Evolutionary conservation across 2,113 vertebrate species (phyloP).

Genomic region (Elachura formosa): DNA sequence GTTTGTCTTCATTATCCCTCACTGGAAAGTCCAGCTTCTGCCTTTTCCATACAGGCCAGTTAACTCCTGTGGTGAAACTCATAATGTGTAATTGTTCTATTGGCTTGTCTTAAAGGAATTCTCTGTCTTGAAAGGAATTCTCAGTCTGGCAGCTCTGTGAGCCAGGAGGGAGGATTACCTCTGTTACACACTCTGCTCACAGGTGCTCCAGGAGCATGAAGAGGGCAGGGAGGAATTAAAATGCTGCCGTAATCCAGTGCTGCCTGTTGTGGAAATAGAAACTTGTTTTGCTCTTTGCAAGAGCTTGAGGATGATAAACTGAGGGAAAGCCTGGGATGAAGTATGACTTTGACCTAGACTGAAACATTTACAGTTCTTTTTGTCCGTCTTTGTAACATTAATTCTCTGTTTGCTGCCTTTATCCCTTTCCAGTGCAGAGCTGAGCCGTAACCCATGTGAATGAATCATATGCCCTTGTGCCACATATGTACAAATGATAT

Average conservation of each 20-base stretch:
- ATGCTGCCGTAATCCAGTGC: background rate
- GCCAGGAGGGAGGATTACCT: background rate
- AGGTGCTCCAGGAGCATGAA: background rate
- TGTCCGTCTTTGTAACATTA: background rate
- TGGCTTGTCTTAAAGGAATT: background rate
- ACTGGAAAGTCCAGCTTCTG: background rate
- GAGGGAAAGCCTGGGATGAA: background rate
- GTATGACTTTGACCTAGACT: background rate
- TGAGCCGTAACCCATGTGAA: background rate
- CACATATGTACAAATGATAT: rapidly evolving
- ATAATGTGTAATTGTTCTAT: background rate
- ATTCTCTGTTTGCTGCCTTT: background rate
- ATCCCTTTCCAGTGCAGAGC: background rate
- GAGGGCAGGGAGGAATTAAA: background rate
- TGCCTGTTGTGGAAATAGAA: background rate
- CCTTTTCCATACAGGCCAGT: background rate
- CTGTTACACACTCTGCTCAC: background rate
- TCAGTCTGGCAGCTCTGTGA: background rate
- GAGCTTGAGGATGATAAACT: background rate
- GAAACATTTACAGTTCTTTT: background rate
- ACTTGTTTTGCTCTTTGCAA: background rate
- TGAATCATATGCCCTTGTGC: background rate
- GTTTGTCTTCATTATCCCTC: background rate
- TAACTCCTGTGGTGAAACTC: background rate
- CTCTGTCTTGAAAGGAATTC: rapidly evolving